These are phyloP conservation scores for Eufriesea mexicana DNA, from an alignment of 1,140 invertebrate species.

Conservation along the genomic window DNA sequence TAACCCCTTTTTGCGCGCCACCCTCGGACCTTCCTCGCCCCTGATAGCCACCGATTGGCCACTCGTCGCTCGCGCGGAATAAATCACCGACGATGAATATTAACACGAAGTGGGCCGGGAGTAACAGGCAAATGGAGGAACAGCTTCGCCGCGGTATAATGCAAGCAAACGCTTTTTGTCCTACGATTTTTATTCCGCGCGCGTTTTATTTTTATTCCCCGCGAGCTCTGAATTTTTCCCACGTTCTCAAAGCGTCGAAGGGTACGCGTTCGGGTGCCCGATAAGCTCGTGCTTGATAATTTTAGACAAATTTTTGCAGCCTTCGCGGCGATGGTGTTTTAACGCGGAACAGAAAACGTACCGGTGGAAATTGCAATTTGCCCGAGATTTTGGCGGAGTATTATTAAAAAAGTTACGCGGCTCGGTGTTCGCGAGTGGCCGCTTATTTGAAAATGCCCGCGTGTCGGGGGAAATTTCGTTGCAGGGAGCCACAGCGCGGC, in stretches of 20 bases:
- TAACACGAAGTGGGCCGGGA: neutral
- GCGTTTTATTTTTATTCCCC: too few relatives aligned
- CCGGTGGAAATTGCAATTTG: slow-evolving; percentile 5
- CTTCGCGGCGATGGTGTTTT: too few relatives aligned
- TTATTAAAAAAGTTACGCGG: slow-evolving; percentile 4
- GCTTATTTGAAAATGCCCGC: neutral
- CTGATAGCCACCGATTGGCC: slow-evolving; percentile 1
- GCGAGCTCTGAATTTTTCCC: too few relatives aligned
- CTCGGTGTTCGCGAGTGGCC: neutral
- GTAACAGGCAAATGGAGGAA: neutral
- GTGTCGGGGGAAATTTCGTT: neutral
- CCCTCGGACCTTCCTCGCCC: neutral
- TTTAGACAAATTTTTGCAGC: too few relatives aligned
- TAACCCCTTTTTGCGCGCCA: slow-evolving; percentile 19
- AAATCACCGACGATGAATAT: slow-evolving; percentile 44
- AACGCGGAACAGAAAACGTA: too few relatives aligned
- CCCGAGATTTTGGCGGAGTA: neutral
- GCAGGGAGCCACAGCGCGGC: neutral
- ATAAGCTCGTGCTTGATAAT: too few relatives aligned
- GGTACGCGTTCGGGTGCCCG: too few relatives aligned
- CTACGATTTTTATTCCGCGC: too few relatives aligned
- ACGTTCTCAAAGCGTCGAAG: too few relatives aligned
- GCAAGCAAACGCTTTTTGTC: too few relatives aligned
- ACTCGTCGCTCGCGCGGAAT: slow-evolving; percentile 24
- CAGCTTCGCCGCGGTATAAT: too few relatives aligned